These are phyloP conservation scores for Tychaedon coryphoeus DNA, from an alignment of 2,113 vertebrate species.

Conservation along the genomic window DNA sequence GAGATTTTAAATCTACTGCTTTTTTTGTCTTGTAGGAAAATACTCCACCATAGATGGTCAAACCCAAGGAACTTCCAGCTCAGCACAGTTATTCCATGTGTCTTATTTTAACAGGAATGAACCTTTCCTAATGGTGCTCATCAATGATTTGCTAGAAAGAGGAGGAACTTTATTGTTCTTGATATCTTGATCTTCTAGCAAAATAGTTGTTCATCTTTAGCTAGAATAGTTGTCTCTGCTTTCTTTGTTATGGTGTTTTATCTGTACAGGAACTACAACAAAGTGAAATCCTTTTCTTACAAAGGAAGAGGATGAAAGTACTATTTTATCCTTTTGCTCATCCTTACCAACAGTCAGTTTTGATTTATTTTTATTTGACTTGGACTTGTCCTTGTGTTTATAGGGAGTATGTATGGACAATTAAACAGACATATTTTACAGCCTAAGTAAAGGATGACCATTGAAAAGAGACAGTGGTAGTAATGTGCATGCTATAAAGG, in stretches of 20 bases:
- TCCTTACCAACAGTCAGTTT: neutral
- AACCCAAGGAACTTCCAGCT: neutral
- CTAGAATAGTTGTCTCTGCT: neutral
- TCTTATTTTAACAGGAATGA: neutral
- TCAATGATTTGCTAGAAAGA: neutral
- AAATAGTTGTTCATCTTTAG: neutral
- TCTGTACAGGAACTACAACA: neutral
- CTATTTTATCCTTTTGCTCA: neutral
- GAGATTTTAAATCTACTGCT: neutral
- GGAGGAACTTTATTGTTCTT: neutral
- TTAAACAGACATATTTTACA: neutral
- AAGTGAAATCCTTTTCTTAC: neutral
- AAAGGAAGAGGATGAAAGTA: neutral
- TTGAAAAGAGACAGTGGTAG: neutral
- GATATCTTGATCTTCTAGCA: neutral
- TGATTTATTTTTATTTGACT: neutral
- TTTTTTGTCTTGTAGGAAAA: neutral
- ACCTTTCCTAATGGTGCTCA: neutral
- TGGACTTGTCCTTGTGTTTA: neutral
- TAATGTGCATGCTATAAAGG: neutral
- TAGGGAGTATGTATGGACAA: neutral
- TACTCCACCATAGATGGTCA: neutral
- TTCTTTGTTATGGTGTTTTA: neutral
- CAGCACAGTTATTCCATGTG: neutral
- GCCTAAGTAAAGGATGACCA: neutral